Base-by-base conservation (phyloP, 2,888 invertebrate species). In the Euphydryas editha region DNA sequence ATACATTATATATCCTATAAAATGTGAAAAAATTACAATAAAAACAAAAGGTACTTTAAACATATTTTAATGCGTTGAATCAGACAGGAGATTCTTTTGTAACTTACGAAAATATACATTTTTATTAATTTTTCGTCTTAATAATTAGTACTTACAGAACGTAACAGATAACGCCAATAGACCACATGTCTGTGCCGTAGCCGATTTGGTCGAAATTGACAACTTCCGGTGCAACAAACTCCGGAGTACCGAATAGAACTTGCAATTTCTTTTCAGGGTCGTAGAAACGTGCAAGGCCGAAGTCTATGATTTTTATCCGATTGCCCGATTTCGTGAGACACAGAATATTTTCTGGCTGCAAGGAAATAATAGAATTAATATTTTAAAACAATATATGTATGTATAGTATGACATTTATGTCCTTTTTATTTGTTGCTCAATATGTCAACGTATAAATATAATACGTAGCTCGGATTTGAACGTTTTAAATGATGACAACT, bases 151-250 rank as follows among this genome's bases (percentile, higher is more conserved):
- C 99, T 98, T 93, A 99, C 99, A 99, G 94, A 66, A 99, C 98
- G 86, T 99, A 99, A 84, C 98, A 98, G 78, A 99, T 99, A 69
- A 99, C 99, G 51, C 99, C 99, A 24, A 99, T 96, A 62, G 98
- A 98, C 99, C 99, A 99, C 98, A 99, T 99, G 82, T 99, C 99
- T 0, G 99, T 99, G 10, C 97, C 97, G 81, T 96, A 98, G 65
- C 97, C 97, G 78, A 99, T 98, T 81, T 97, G 96, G 84, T 99
- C 99, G 87, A 99, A 99, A 93, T 99, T 99, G 47, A 99, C 98
- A 30, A 99, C 98, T 94, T 99, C 99, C 0, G 99, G 99, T 0
- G 99, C 99, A 59, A 99, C 99, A 84, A 99, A 99, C 92, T 99
- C 99, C 0, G 99, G 99, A 0, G 99, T 99, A 0, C 99, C 99